Evolutionary conservation across 2,888 invertebrate species (phyloP), one percentile per base, ranked within the genome.

Genomic region (Dryobotodes eremita): DNA sequence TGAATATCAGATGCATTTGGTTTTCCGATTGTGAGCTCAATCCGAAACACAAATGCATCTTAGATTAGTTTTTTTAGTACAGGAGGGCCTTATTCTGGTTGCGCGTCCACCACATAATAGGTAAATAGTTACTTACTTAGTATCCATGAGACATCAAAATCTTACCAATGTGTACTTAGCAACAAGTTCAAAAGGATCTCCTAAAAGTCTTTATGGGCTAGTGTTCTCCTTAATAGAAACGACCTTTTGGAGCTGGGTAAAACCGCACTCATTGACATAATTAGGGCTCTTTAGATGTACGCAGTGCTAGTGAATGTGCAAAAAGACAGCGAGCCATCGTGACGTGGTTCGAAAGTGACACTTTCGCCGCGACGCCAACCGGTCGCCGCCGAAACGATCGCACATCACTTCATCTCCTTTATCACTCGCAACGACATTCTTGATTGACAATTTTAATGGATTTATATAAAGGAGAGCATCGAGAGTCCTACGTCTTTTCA

Each of bases 261-360:
- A 76, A 71, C 48, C 57, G 26, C n/a, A 59, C 71, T 78, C 75
- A 80, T 69, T 78, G 81, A 79, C 81, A 80, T 89, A 88, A 89
- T 89, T 89, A 84, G 81, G 71, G 64, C 85, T 77, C 66, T 87
- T 88, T 85, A 77, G 72, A 86, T 80, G 87, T 83, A 83, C 66
- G 71, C 79, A 75, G 87, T 81, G 83, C 79, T 75, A 88, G 89
- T 88, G 89, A 92, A 89, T 90, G 90, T 92, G 91, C 91, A 89
- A 91, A 92, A 92, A 89, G 89, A 87, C 88, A 75, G 87, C 74
- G 81, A 74, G 79, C 80, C 84, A 91, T 89, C 91, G 91, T 92
- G 89, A 86, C 86, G 87, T 72, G 36, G 87, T 91, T 94, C 92
- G 95, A 95, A 95, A 95, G 95, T 91, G 87, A 75, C 90, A 94